Base-by-base conservation (phyloP, 2,113 vertebrate genomes). In the Bungarus multicinctus region DNA sequence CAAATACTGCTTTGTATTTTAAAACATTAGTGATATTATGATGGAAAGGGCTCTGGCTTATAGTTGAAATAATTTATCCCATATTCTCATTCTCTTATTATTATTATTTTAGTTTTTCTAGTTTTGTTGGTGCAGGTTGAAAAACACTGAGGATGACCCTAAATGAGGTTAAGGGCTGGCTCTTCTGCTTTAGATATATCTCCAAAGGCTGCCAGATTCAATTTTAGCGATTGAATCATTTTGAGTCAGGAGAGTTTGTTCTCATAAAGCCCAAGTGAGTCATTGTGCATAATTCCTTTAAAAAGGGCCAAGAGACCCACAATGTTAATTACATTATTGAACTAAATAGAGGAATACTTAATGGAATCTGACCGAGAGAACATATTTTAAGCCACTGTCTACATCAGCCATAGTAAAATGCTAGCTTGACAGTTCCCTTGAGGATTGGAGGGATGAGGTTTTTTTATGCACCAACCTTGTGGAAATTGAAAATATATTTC, bases 221-320 rank as follows among this genome's bases (percentile, higher is more conserved):
- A 98, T 98, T 96, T 97, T 94, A 54, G 95, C 90, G 97, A 98
- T 98, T 98, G 97, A 98, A 96, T 98, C 96, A 97, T 97, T 98
- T 96, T 95, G 94, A 95, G 96, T 85, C 96, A 95, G 93, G 91
- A 97, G 95, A 97, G 94, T 89, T 97, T 96, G 94, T 98, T 97
- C 96, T 94, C 94, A 96, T 97, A 97, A 98, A 97, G 96, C 97
- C 97, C 95, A 55, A 97, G 97, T 98, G 98, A 98, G 95, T 98
- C 97, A 98, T 98, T 95, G 96, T 95, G 95, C 97, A 96, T 98
- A 98, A 98, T 98, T 97, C 97, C 74, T 93, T 97, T 97, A 97
- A 98, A 97, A 96, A 97, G 97, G 97, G 96, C 97, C 97, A 97
- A 92, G 96, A 97, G 97, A 97, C 96, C 96, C 92, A 95, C 95